These are phyloP conservation scores for Nephrotoma guestfalica DNA, from an alignment of 2,888 invertebrate genomes.

Conservation along the genomic window DNA sequence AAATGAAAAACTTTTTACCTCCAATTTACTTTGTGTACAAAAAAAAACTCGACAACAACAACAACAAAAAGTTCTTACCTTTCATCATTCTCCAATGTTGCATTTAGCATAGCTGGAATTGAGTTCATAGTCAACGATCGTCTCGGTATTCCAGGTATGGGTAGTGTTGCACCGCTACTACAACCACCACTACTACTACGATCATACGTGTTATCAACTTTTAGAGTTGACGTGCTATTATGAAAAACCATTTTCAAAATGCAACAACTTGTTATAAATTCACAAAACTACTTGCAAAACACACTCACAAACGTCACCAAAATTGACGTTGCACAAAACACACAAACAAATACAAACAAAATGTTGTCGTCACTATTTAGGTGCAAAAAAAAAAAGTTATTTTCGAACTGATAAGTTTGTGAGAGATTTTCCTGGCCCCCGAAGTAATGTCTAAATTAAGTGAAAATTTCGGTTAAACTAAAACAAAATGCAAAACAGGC, in stretches of 20 bases:
- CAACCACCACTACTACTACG: neutral
- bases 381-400: neutral
- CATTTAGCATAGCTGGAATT: neutral
- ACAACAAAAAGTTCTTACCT: neutral
- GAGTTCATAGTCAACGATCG: neutral
- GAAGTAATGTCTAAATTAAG: neutral
- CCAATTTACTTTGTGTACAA: neutral
- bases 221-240: neutral
- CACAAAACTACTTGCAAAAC: neutral
- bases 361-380: neutral
- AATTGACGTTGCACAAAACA: neutral
- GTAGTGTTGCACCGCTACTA: neutral
- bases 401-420: too few species aligned
- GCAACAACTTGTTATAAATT: neutral
- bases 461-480: neutral
- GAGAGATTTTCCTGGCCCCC: neutral
- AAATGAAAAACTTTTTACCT: neutral
- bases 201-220: neutral
- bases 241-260: constrained; percentile 1
- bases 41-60: neutral
- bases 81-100: neutral
- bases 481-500: neutral
- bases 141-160: neutral
- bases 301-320: neutral
- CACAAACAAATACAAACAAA: neutral